These are phyloP conservation scores for Heliocidaris tuberculata DNA, from an alignment of 35 echinoderm and acorn worm genomes.

Conservation along the genomic window DNA sequence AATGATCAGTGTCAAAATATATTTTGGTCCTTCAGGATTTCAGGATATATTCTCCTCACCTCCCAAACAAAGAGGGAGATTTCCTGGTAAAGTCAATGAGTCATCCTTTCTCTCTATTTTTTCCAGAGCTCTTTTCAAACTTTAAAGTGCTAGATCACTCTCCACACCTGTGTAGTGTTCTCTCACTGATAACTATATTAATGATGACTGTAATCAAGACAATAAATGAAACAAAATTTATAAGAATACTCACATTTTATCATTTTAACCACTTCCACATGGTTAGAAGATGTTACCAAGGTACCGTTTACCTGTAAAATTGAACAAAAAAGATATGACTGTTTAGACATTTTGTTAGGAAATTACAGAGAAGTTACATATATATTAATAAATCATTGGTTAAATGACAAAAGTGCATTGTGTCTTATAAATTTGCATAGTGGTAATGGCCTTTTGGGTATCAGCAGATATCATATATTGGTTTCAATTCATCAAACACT, in stretches of 20 bases:
- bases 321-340: conserved; percentile 22
- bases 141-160: not conserved
- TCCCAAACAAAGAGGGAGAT: not conserved
- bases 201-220: not conserved
- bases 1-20: too few species aligned
- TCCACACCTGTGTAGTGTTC: too few species aligned
- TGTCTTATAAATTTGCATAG: too few species aligned
- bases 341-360: too few species aligned
- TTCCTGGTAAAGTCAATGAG: not conserved
- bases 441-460: too few species aligned
- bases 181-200: not conserved
- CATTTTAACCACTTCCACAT: conserved; percentile 96
- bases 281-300: conserved; percentile 87
- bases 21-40: too few species aligned
- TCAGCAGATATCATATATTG: too few species aligned
- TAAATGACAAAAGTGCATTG: too few species aligned
- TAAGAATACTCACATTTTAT: conserved; percentile 84
- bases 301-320: conserved; percentile 89
- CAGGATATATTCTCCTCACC: too few species aligned
- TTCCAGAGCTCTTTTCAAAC: not conserved
- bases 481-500: too few species aligned
- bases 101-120: not conserved
- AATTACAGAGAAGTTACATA: too few species aligned
- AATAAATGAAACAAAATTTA: not conserved
- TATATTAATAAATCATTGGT: too few species aligned